Base-by-base conservation (phyloP, 2,888 invertebrate genomes). In the Pherbina coryleti region DNA sequence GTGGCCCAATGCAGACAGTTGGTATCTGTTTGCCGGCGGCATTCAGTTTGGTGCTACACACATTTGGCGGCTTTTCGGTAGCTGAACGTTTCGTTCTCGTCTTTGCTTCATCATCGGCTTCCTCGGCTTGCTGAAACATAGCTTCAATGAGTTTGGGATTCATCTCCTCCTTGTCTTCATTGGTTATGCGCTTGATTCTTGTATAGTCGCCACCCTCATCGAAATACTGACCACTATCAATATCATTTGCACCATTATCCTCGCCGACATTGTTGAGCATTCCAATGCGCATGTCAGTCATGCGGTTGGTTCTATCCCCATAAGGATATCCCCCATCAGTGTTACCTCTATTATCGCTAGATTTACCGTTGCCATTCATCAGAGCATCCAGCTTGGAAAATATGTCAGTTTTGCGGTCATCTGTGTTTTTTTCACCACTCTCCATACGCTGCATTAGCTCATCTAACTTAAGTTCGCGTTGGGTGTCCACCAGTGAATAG, bases 401-500 rank as follows among this genome's bases (percentile, higher is more conserved):
- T 7, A 31, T 14, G 19, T 73, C 62, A 0, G 55, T 9, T 22
- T 57, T 72, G 55, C n/a, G 25, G 5, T 31, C 37, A 5, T 69
- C 28, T 5, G 1, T 37, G 5, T 22, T 60, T 14, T 37, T 67
- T 0, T 17, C 37, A 1, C 74, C 51, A 19, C 67, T 11, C 55
- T 87, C 82, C 22, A 82, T 77, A 0, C 79, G 80, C 57, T 76
- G 82, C 0, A 86, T 28, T 31, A 84, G 60, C 34, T 83, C 83
- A 4, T 84, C 84, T 73, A 85, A 79, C 14, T 80, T 76, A 0
- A 83, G 80, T 0, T 82, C 81, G 0, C 80, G 81, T 11, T 80
- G 72, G 5, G 79, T 81, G 2, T 85, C 84, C 0, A 78, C 57
- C 9, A 87, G 79, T 0, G 85, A 49, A 31, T 85, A 84, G 67